Evolutionary conservation across 2,888 invertebrate species (phyloP).

Genomic region (Phyllotreta striolata): DNA sequence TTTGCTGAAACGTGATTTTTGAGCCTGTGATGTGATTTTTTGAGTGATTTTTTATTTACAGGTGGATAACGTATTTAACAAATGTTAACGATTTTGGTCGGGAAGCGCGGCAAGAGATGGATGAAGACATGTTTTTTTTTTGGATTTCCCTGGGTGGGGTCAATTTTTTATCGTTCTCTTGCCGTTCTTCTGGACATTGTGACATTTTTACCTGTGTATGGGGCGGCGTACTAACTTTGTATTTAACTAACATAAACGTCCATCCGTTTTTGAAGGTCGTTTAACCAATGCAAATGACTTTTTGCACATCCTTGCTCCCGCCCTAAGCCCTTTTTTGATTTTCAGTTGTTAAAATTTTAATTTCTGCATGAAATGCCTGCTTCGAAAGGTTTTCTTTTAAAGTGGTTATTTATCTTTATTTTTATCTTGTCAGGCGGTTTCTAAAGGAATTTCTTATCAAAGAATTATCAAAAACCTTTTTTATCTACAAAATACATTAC

Average conservation of each 20-base stretch:
- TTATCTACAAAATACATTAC: neutral
- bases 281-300: slow-evolving; percentile 61
- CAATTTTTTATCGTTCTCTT: slow-evolving; percentile 50
- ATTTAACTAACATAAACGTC: slow-evolving; percentile 64
- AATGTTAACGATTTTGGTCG: slow-evolving; percentile 58
- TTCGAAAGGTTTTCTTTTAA: slow-evolving; percentile 67
- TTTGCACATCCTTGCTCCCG: slow-evolving; percentile 74
- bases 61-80: slow-evolving; percentile 53
- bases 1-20: slow-evolving; percentile 52
- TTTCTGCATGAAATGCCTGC: slow-evolving; percentile 77
- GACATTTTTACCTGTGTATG: slow-evolving; percentile 88
- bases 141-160: slow-evolving; percentile 57
- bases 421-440: slow-evolving; percentile 40
- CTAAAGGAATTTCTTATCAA: neutral
- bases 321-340: slow-evolving; percentile 63
- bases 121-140: slow-evolving; percentile 57
- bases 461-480: neutral
- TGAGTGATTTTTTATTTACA: slow-evolving; percentile 60
- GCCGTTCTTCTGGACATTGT: slow-evolving; percentile 69
- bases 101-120: slow-evolving; percentile 58
- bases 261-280: slow-evolving; percentile 77
- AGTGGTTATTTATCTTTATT: slow-evolving; percentile 55
- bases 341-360: slow-evolving; percentile 57
- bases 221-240: slow-evolving; percentile 75
- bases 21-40: too few species aligned